Percentiles rank a stretch among this genome's conserved stretches.
Evolutionary conservation across 2,113 vertebrate species (phyloP).

Genomic region (Acrocephalus kingi): DNA sequence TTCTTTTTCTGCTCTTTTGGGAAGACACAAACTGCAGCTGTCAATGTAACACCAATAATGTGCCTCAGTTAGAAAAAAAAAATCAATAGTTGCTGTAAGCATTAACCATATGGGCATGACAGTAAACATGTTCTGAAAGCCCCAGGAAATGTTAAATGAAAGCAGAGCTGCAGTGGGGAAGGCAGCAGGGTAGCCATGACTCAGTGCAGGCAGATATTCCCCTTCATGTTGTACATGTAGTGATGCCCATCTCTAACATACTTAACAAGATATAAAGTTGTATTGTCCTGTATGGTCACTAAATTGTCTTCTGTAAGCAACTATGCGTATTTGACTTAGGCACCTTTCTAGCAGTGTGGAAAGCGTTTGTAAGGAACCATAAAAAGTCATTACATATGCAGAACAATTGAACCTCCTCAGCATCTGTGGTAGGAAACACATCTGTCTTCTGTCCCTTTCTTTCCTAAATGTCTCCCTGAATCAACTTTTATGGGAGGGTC

Average conservation of each 20-base stretch:
- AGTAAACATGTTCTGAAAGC: not conserved
- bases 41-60: rapidly evolving
- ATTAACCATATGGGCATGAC: not conserved
- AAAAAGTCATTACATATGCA: conserved; percentile 76
- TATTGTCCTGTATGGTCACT: conserved; percentile 23
- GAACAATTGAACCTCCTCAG: conserved; percentile 59
- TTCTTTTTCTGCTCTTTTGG: not conserved
- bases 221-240: not conserved
- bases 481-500: conserved; percentile 75
- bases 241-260: not conserved
- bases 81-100: not conserved
- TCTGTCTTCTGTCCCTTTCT: conserved; percentile 79
- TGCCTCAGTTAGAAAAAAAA: not conserved
- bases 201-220: not conserved
- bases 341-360: conserved; percentile 73
- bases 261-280: conserved; percentile 34
- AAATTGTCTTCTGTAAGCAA: conserved; percentile 19
- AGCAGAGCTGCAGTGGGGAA: not conserved
- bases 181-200: not conserved
- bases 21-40: not conserved
- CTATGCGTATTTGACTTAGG: conserved; percentile 70
- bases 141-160: not conserved
- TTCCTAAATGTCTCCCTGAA: conserved; percentile 76
- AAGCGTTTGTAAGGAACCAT: conserved; percentile 64
- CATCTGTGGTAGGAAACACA: conserved; percentile 76